Base-by-base conservation (phyloP, 2,113 vertebrate genomes). In the Takifugu bimaculatus region DNA sequence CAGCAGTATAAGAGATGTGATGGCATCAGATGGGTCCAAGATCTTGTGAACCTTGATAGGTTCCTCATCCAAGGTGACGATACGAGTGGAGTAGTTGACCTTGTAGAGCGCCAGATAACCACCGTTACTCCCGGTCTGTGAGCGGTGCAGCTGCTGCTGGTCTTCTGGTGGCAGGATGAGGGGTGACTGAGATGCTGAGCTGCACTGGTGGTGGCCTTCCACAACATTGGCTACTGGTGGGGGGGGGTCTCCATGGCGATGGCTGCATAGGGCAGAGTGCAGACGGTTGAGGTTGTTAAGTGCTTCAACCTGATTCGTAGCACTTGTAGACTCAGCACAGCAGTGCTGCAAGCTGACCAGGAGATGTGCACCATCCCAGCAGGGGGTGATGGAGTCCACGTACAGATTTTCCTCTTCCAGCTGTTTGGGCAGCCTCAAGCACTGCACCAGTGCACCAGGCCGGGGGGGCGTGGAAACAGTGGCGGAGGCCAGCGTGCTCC, bases 261-360 rank as follows among this genome's bases (percentile, higher is more conserved):
- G 93, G 83, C 85, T 92, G 91, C 96, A 98, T 60, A 98, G 93
- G 32, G 96, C 97, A 15, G 97, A 99, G 84, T 99, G 97, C 80
- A 99, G 90, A 84, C 96, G 96, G 90, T 99, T 99, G 73, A 99
- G 93, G 85, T 98, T 98, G 92, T 99, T 99, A 82, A 98, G 94
- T 76, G 95, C 95, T 90, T 99, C 97, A 64, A 99, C 97, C 88
- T 98, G 96, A 94, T 96, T 99, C 86, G 96, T 94, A 79, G 96
- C 93, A 74, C 94, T 96, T 73, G 97, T 83, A 60, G 95, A 94
- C 86, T 98, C 94, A 0, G 93, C 88, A 14, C 93, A 87, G 65
- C 94, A 96, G 13, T 94, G 94, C 88, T 95, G 91, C 79, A 99
- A 90, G 75, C 92, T 93, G 48, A 98, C 91, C 83, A 99, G 91